Base-by-base conservation (phyloP, 1,140 invertebrate genomes). In the Hylaeus anthracinus region DNA sequence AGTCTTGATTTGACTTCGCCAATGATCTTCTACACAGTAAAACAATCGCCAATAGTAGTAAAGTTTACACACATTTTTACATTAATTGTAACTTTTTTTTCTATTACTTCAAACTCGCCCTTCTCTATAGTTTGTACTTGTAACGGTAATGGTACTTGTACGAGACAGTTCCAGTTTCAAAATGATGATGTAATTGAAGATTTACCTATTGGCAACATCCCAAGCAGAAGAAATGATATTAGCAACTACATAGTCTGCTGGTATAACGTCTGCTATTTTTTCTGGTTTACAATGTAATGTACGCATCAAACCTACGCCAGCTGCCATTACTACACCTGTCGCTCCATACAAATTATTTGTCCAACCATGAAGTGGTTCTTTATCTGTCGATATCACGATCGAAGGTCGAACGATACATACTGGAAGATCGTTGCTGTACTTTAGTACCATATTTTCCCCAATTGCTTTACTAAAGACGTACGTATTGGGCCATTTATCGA, bases 321-420 rank as follows among this genome's bases (percentile, higher is more conserved):
- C 95, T 10, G 94, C 95, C 0, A 95, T 93, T 0, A 95, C 94
- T 0, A 96, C 94, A 48, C 96, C 97, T 79, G 95, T 96, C 2
- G 96, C 94, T 43, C 97, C 97, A 89, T 98, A 98, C 84, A 97
- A 94, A 91, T 98, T 98, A 90, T 98, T 97, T 64, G 97, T 96
- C 98, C 98, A 99, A 56, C 96, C 96, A 10, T 91, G 84, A 0
- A 96, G 70, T 1, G 96, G 96, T 80, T 98, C 97, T 66, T 95
- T 94, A 86, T 94, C 95, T 0, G 97, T 96, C 2, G 97, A 96
- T 37, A 96, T 96, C 39, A 98, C 95, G 73, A 97, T 96, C 10
- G 96, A 95, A 0, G 97, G 97, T 83, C 97, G 94, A 87, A 96
- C 95, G 6, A 97, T 93, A 9, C 95, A 96, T 1, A 95, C 92